Percentiles rank a stretch among this genome's conserved stretches.
These are phyloP conservation scores for Drosophila chauvacae DNA, from an alignment of 1,140 invertebrate genomes.

Conservation along the genomic window DNA sequence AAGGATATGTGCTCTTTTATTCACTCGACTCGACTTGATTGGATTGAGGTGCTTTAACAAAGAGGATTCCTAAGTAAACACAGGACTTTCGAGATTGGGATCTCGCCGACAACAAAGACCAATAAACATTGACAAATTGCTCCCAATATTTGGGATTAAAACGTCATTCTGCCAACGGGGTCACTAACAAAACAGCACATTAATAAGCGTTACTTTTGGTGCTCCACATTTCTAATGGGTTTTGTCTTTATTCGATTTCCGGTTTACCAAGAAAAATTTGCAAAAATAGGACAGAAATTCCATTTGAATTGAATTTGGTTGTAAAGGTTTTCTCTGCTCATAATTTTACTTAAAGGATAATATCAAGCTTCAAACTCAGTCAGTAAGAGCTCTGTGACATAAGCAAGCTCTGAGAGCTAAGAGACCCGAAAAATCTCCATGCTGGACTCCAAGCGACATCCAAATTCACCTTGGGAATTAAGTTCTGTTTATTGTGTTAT, in stretches of 20 bases:
- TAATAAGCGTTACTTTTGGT: conserved; percentile 3
- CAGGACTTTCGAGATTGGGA: conserved; percentile 14
- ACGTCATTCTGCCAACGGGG: neutral
- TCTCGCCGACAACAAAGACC: conserved; percentile 24
- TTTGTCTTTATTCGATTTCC: neutral
- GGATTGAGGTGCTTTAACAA: conserved; percentile 4
- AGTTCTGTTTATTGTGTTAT: conserved; percentile 1
- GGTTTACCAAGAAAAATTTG: neutral
- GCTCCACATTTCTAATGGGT: neutral
- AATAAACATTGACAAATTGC: conserved; percentile 29
- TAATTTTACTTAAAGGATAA: neutral
- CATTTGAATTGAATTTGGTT: no score
- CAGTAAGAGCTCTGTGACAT: neutral
- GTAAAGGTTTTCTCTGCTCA: neutral
- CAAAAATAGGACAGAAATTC: neutral
- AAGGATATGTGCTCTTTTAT: conserved; percentile 3
- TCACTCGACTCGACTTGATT: conserved; percentile 1
- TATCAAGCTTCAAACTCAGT: neutral
- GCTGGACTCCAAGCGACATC: neutral
- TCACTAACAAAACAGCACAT: neutral
- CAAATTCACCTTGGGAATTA: conserved; percentile 9
- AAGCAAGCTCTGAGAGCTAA: neutral
- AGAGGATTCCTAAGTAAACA: conserved; percentile 27
- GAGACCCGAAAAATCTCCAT: neutral
- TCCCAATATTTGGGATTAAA: neutral